These are phyloP conservation scores for Prionailurus viverrinus DNA, from an alignment of 2,113 vertebrate species.

Conservation along the genomic window DNA sequence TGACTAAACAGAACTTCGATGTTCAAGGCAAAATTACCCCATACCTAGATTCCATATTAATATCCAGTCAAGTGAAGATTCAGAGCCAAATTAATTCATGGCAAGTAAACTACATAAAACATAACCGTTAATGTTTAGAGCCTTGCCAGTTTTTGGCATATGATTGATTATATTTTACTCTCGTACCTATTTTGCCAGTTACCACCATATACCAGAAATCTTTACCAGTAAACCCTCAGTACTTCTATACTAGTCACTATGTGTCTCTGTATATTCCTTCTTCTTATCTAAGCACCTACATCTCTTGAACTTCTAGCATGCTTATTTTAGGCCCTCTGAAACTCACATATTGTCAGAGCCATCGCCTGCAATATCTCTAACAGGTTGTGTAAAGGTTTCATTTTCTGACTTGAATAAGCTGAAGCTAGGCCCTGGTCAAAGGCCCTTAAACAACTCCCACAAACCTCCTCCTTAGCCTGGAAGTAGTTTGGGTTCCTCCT, in stretches of 20 bases:
- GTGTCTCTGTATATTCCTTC: background rate
- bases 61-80: background rate
- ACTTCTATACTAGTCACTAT: background rate
- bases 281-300: background rate
- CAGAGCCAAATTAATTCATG: background rate
- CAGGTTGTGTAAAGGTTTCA: background rate
- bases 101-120: background rate
- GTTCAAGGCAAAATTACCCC: background rate
- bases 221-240: background rate
- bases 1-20: background rate
- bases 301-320: background rate
- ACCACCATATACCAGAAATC: background rate
- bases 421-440: background rate
- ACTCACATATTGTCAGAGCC: background rate
- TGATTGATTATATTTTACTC: background rate
- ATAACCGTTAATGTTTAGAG: background rate
- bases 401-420: background rate
- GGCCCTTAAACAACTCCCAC: background rate
- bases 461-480: background rate
- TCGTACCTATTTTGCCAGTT: background rate
- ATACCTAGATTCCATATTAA: background rate
- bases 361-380: background rate
- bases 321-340: background rate
- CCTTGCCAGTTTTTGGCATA: background rate
- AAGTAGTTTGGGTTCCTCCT: background rate